Percentiles rank a stretch among this genome's conserved stretches.
Evolutionary conservation across 1,140 invertebrate species (phyloP).

Genomic region (Proctacanthus coquilletti): DNA sequence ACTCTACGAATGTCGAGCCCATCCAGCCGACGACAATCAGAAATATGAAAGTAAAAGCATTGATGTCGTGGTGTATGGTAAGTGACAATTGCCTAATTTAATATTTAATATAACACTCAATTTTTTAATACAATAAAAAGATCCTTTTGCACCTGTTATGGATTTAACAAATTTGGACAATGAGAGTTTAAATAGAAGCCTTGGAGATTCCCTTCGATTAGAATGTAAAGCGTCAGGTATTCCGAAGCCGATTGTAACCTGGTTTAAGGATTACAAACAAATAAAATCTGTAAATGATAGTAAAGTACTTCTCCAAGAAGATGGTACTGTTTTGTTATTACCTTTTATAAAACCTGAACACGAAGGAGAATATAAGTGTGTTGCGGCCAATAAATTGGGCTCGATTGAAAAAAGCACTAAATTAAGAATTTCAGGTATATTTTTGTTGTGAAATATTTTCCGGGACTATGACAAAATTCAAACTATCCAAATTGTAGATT

Average conservation of each 20-base stretch:
- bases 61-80: slow-evolving; percentile 15
- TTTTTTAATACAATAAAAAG: slow-evolving; percentile 4
- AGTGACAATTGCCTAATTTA: slow-evolving; percentile 1
- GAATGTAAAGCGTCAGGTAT: slow-evolving; percentile 29
- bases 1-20: slow-evolving; percentile 22
- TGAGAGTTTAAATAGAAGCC: slow-evolving; percentile 16
- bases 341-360: slow-evolving; percentile 22
- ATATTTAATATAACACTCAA: neutral
- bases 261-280: slow-evolving; percentile 30
- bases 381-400: slow-evolving; percentile 27
- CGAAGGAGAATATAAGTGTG: slow-evolving; percentile 30
- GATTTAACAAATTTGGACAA: slow-evolving; percentile 17
- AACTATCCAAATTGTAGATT: slow-evolving; percentile 9
- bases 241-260: slow-evolving; percentile 30
- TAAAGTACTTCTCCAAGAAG: slow-evolving; percentile 31
- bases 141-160: slow-evolving; percentile 19
- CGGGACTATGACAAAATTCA: neutral
- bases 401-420: slow-evolving; percentile 14
- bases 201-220: slow-evolving; percentile 26
- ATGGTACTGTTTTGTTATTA: slow-evolving; percentile 18
- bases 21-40: slow-evolving; percentile 8
- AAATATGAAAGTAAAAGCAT: slow-evolving; percentile 14
- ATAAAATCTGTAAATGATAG: slow-evolving; percentile 12
- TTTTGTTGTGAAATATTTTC: neutral
- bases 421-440: slow-evolving; percentile 26